phyloP scores from a whole-genome alignment of 2,113 vertebrate species.

The Sinocyclocheilus anophthalmus region DNA sequence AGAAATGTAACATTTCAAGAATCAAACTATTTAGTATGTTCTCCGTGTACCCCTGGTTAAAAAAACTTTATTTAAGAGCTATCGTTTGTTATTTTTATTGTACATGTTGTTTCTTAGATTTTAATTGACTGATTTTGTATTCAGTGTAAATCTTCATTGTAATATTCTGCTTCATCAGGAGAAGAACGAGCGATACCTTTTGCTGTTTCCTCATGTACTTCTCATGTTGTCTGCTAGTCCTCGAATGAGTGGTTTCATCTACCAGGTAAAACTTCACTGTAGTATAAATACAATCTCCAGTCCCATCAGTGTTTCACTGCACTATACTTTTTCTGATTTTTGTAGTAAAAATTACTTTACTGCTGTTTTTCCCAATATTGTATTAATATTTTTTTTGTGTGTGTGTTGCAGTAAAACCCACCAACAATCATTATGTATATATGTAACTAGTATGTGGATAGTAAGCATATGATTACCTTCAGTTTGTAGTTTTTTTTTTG shows the following conservation, averaged over 20 bases:
- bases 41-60: background rate
- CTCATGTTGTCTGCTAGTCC: slow-evolving; percentile 92
- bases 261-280: slow-evolving; percentile 81
- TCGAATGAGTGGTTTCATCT: slow-evolving; percentile 98
- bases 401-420: background rate
- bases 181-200: slow-evolving; percentile 89
- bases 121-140: background rate
- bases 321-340: background rate
- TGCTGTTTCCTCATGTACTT: slow-evolving; percentile 92
- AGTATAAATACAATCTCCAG: background rate
- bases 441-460: background rate
- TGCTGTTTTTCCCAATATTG: background rate
- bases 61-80: background rate
- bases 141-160: background rate
- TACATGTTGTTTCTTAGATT: background rate
- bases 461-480: background rate
- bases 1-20: background rate
- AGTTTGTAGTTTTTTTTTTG: background rate
- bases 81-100: background rate
- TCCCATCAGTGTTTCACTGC: background rate
- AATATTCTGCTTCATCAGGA: slow-evolving; percentile 77
- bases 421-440: background rate
- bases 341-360: background rate
- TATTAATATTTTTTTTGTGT: background rate
- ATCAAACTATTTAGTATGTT: background rate